Conservation (phyloP, 2,888 invertebrate species). For the Pachycephus smyrnensis region DNA sequence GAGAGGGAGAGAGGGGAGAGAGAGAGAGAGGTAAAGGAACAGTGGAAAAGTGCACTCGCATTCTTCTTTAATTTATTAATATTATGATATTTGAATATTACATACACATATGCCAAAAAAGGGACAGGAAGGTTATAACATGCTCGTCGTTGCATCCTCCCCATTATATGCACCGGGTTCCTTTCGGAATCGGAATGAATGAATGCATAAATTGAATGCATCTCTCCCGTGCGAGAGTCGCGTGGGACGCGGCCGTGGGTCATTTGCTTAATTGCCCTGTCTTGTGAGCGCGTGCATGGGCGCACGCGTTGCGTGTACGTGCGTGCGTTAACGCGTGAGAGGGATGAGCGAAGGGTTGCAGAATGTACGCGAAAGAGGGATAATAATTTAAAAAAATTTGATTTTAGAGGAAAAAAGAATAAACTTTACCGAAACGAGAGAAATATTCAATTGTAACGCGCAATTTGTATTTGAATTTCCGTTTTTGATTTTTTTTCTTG, state of each 20-base stretch:
- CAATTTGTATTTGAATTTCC: too few relatives aligned
- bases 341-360: too few relatives aligned
- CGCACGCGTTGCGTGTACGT: neutral
- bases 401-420: too few relatives aligned
- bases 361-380: too few relatives aligned
- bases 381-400: too few relatives aligned
- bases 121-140: conserved; percentile 34
- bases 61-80: too few relatives aligned
- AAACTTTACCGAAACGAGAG: too few relatives aligned
- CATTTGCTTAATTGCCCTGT: conserved; percentile 25
- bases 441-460: too few relatives aligned
- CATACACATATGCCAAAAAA: too few relatives aligned
- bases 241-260: conserved; percentile 7
- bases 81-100: too few relatives aligned
- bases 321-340: neutral
- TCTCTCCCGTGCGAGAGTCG: conserved; percentile 16
- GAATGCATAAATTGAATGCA: conserved; percentile 43
- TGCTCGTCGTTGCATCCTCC: conserved; percentile 16
- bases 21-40: conserved; percentile 35
- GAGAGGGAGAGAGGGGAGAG: conserved; percentile 10
- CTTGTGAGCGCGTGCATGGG: neutral
- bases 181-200: conserved; percentile 33
- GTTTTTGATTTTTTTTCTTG: too few relatives aligned
- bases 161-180: conserved; percentile 7
- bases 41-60: conserved; percentile 33